Base-by-base conservation (phyloP, 2,797 vertebrate species). In the Avahi laniger region DNA sequence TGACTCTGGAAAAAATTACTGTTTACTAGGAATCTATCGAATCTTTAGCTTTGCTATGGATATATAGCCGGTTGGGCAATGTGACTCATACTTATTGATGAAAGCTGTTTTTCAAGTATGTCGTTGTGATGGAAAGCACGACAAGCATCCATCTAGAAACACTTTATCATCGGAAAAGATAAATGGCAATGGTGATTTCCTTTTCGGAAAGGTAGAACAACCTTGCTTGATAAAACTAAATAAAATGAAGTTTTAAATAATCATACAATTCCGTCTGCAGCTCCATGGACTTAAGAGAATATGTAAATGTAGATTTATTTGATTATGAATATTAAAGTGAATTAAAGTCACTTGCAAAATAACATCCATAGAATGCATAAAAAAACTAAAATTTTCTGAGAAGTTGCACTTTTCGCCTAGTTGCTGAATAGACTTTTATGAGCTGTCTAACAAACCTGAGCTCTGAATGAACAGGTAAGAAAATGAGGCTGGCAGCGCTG, bases 81-180 rank as follows among this genome's bases (percentile, higher is more conserved):
- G 3, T 38, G 54, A 69, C 59, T 86, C 30, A 41, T 13, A 30
- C 7, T 73, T 94, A 87, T 33, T 81, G 30, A 52, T 73, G 43
- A 78, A 15, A 95, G 43, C 11, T 78, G 5, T 63, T 91, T 72
- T 81, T 81, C 59, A 88, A 86, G 26, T 57, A 20, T 13, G 33
- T 15, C 2, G 48, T 28, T 63, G 20, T 73, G n/a, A 90, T 82
- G 15, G 14, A 79, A 96, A 81, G 12, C 33, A 52, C 4, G 63
- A 18, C 3, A 88, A 52, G n/a, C 65, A 79, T 88, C 35, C 67
- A 65, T 69, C 50, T 92, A 93, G 61, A 96, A 94, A 93, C 30
- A 88, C 17, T 93, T 87, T 50, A 94, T 87, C 46, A 87, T 46
- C 35, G 90, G 67, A 85, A 96, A 92, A 82, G 35, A 95, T 54